phyloP scores from a whole-genome alignment of 2,797 vertebrate genomes.

The Merluccius polli region DNA sequence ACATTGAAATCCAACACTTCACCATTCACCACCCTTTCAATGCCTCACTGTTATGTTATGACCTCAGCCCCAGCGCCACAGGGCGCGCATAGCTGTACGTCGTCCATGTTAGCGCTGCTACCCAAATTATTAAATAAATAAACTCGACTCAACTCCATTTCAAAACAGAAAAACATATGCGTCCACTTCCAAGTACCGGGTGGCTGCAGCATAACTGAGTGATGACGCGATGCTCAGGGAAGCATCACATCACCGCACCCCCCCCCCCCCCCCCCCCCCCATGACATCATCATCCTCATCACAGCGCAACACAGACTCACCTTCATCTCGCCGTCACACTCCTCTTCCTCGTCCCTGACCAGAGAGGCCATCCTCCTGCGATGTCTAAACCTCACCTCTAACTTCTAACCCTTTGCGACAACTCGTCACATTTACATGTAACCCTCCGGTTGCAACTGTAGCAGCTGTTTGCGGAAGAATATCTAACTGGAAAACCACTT shows the following conservation, averaged over 20 bases:
- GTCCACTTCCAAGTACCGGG: neutral
- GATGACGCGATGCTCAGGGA: neutral
- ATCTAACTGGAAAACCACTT: no score
- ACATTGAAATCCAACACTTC: neutral
- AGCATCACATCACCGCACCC: neutral
- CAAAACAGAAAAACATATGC: neutral
- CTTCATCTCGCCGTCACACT: constrained; percentile 44
- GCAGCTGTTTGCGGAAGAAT: neutral
- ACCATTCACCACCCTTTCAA: neutral
- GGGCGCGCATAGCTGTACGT: neutral
- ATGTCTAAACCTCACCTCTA: neutral
- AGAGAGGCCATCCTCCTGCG: neutral
- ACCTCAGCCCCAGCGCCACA: neutral
- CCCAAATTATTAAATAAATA: neutral
- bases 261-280: neutral
- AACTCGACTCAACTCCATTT: neutral
- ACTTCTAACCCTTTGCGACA: neutral
- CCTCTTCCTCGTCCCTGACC: constrained; percentile 32
- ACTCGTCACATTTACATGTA: neutral
- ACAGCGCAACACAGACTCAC: constrained; percentile 48
- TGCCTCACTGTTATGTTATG: neutral
- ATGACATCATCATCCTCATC: neutral
- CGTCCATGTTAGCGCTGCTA: neutral
- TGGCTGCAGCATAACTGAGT: neutral
- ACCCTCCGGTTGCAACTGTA: neutral